Conservation (phyloP, 2,113 vertebrate genomes). For the Madoqua kirkii region DNA sequence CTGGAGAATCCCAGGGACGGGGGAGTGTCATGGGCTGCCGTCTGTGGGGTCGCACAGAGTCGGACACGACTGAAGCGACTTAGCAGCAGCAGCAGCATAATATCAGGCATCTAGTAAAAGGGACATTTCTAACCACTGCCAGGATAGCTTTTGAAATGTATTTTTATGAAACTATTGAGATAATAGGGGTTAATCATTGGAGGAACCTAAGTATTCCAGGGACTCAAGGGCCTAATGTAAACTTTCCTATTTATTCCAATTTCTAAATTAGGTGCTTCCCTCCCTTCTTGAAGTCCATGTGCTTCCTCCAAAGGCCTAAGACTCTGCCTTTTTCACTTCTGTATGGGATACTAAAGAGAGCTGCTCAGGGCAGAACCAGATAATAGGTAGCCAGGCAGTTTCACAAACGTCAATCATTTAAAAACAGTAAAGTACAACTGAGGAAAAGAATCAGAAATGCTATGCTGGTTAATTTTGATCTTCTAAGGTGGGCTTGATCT, state of each 20-base stretch:
- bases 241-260: neutral
- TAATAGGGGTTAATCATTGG: neutral
- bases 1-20: no score
- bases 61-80: no score
- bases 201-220: neutral
- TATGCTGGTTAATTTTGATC: neutral
- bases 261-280: neutral
- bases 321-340: neutral
- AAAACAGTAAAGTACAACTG: neutral
- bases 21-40: no score
- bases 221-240: neutral
- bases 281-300: neutral
- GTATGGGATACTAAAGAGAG: neutral
- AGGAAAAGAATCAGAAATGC: neutral
- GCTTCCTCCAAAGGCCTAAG: neutral
- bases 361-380: neutral
- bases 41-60: no score
- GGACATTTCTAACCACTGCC: neutral
- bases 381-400: neutral
- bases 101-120: neutral
- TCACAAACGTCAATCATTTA: neutral
- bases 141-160: neutral
- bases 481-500: neutral
- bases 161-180: neutral
- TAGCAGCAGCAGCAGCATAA: neutral